Conservation (phyloP, 2,113 vertebrate species). For the Mustelus asterias region DNA sequence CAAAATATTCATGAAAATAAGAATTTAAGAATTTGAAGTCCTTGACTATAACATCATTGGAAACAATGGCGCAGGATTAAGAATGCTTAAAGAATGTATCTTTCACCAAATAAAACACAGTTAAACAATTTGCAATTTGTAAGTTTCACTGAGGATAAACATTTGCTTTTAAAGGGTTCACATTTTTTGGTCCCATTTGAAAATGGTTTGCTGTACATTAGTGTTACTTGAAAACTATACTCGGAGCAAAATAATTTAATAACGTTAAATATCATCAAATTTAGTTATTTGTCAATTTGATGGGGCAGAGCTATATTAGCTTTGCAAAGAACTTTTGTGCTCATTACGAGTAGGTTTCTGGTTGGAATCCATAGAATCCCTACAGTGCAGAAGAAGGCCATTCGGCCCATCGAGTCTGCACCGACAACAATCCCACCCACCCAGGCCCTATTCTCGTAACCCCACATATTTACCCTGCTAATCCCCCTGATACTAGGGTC, state of each 20-base stretch:
- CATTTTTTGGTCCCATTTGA: background rate
- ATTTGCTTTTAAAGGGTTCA: background rate
- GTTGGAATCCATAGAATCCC: background rate
- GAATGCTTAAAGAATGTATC: background rate
- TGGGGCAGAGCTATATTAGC: background rate
- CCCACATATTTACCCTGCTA: too few relatives aligned
- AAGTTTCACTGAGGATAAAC: background rate
- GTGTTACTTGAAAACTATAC: background rate
- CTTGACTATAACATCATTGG: background rate
- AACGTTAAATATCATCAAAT: background rate
- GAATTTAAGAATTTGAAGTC: background rate
- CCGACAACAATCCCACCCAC: too few relatives aligned
- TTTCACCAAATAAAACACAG: background rate
- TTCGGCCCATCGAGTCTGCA: too few relatives aligned
- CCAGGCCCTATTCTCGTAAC: too few relatives aligned
- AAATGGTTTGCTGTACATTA: background rate
- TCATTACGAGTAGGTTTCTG: background rate
- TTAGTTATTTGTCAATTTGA: background rate
- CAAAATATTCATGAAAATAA: background rate
- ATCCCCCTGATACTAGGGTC: too few relatives aligned
- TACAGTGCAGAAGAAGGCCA: too few relatives aligned
- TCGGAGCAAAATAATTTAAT: background rate
- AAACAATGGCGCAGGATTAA: background rate
- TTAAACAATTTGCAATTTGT: background rate
- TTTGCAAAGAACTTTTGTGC: background rate